A percentile compares a stretch with the other conserved stretches of the same genome.
Conservation (phyloP, 2,113 vertebrate genomes). For the Riparia riparia region DNA sequence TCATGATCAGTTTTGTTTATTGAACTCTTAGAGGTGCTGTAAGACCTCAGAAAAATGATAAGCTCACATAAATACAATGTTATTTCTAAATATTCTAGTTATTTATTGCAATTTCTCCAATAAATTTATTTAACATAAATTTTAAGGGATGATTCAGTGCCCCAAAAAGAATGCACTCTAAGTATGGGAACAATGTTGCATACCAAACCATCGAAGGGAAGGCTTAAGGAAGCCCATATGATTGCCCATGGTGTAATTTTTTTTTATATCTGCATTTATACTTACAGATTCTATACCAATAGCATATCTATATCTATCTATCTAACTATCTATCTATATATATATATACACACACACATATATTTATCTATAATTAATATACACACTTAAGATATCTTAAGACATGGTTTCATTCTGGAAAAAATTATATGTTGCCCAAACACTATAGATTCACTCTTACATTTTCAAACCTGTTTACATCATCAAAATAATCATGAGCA, state of each 20-base stretch:
- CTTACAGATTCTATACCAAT: background rate
- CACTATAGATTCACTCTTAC: background rate
- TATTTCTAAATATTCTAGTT: background rate
- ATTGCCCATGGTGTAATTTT: background rate
- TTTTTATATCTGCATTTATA: background rate
- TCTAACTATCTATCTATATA: no score
- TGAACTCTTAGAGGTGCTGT: background rate
- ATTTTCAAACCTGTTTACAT: background rate
- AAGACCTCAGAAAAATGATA: background rate
- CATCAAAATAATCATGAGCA: accelerated
- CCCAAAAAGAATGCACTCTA: background rate
- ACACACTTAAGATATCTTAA: background rate
- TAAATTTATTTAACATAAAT: background rate
- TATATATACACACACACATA: accelerated
- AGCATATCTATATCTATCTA: no score
- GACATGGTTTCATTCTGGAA: background rate
- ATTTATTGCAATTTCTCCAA: background rate
- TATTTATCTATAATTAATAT: background rate
- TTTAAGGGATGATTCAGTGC: background rate
- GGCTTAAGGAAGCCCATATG: background rate
- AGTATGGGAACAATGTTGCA: background rate
- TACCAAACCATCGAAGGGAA: background rate
- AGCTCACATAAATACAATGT: background rate
- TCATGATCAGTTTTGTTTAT: background rate
- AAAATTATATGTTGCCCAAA: background rate